Evolutionary conservation across 2,888 invertebrate species (phyloP).

Genomic region (Nomada flava): DNA sequence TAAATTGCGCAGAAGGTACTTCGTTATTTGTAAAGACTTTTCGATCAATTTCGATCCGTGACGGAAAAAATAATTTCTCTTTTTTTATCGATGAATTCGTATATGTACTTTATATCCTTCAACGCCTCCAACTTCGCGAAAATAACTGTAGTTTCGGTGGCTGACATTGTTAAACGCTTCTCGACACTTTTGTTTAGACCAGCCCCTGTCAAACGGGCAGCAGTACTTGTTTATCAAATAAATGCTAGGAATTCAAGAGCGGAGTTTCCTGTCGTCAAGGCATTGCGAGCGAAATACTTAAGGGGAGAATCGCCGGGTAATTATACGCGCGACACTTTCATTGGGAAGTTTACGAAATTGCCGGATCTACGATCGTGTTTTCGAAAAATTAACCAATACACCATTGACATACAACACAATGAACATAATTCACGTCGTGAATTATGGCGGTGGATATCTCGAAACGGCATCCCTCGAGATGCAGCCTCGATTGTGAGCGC

Average conservation of each 20-base stretch:
- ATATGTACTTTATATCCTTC: slow-evolving; percentile 93
- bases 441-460: neutral
- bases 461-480: neutral
- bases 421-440: slow-evolving; percentile 41
- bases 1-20: neutral
- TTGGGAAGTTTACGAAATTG: slow-evolving; percentile 12
- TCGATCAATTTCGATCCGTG: neutral
- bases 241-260: slow-evolving; percentile 1
- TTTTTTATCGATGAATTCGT: neutral
- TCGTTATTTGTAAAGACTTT: neutral
- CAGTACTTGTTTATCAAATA: slow-evolving; percentile 38
- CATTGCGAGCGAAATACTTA: slow-evolving; percentile 26
- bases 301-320: neutral
- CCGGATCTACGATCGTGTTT: slow-evolving; percentile 10
- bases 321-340: slow-evolving; percentile 17
- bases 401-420: slow-evolving; percentile 42
- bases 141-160: slow-evolving; percentile 93
- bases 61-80: neutral
- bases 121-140: slow-evolving; percentile 96
- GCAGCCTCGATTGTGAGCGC: neutral
- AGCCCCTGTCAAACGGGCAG: slow-evolving; percentile 20
- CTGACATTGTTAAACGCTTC: slow-evolving; percentile 86
- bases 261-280: slow-evolving; percentile 38
- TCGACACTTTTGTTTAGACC: slow-evolving; percentile 28
- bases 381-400: slow-evolving; percentile 44